A percentile compares a stretch with the other conserved stretches of the same genome.
Evolutionary conservation across 2,797 vertebrate genomes (phyloP).

Genomic region (Taenioides sp.): DNA sequence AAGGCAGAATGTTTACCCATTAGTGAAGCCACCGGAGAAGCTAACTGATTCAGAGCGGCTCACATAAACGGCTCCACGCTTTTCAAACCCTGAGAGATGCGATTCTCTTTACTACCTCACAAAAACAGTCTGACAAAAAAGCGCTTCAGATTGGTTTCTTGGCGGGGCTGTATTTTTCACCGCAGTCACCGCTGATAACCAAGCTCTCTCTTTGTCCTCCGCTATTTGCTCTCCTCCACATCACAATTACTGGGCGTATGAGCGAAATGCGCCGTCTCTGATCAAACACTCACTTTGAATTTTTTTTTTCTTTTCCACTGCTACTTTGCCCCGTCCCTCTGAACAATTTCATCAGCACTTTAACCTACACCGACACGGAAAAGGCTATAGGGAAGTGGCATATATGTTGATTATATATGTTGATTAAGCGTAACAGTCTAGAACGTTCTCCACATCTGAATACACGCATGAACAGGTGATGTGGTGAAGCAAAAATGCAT

Average conservation of each 20-base stretch:
- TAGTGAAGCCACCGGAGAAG: constrained; percentile 12
- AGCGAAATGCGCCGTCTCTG: constrained; percentile 25
- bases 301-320: constrained; percentile 22
- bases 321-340: constrained; percentile 9
- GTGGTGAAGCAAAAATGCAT: background rate
- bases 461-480: background rate
- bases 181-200: constrained; percentile 10
- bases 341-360: constrained; percentile 10
- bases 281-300: constrained; percentile 40
- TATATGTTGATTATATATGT: constrained; percentile 5
- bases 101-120: constrained; percentile 32
- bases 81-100: constrained; percentile 31
- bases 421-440: too few relatives aligned
- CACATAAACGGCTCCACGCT: constrained; percentile 22
- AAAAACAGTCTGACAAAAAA: constrained; percentile 33
- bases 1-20: constrained; percentile 25
- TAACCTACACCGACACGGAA: background rate
- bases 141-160: constrained; percentile 34
- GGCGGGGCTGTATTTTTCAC: constrained; percentile 20
- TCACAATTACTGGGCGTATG: constrained; percentile 30
- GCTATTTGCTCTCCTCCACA: constrained; percentile 33
- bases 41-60: background rate
- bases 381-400: constrained; percentile 15
- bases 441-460: background rate
- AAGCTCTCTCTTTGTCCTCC: constrained; percentile 33